Evolutionary conservation across 1,140 invertebrate genomes (phyloP), one percentile per base, ranked within the genome.

Genomic region (Dendroctonus ponderosae): DNA sequence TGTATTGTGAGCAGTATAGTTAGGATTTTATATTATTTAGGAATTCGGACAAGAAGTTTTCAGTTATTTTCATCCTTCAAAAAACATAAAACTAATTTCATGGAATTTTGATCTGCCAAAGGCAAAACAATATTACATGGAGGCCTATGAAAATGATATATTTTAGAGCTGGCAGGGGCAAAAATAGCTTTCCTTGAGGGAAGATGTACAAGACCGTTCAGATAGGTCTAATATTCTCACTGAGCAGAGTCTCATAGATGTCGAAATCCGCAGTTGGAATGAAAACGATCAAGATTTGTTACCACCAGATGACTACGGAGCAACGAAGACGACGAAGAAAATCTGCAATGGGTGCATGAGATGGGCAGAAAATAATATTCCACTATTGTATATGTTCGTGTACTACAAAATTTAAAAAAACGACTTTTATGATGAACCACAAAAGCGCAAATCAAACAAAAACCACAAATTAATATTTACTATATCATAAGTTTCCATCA

Each of bases 291-390:
- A 56, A 64, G 51, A 68, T 43, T 52, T 62, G 41, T 53, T 67
- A 67, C 59, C 65, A 54, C 49, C 62, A 15, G 54, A 66, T 59
- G 62, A 59, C 40, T 52, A 52, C 12, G 39, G 66, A 42, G 67
- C 9, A 53, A 50, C 54, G 50, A 48, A 53, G 66, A 56, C n/a
- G 42, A 64, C 48, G 61, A 68, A 68, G 62, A 12, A 66, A 64
- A 54, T 60, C 65, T 68, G 64, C 38, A 68, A 54, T 64, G 38
- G 42, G 50, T 68, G 60, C 39, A 51, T 66, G 48, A 68, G 57
- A 39, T 65, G 53, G 53, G 53, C 53, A 26, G 53, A 56, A 56
- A 56, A 56, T 56, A 39, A 56, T 56, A 56, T 56, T 14, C 53
- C 14, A 56, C 38, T 39, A 56, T 2, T 56, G 57, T n/a, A n/a